A percentile compares a stretch with the other conserved stretches of the same genome.
Conservation (phyloP, 2,888 invertebrate genomes). For the Tridacna gigas region DNA sequence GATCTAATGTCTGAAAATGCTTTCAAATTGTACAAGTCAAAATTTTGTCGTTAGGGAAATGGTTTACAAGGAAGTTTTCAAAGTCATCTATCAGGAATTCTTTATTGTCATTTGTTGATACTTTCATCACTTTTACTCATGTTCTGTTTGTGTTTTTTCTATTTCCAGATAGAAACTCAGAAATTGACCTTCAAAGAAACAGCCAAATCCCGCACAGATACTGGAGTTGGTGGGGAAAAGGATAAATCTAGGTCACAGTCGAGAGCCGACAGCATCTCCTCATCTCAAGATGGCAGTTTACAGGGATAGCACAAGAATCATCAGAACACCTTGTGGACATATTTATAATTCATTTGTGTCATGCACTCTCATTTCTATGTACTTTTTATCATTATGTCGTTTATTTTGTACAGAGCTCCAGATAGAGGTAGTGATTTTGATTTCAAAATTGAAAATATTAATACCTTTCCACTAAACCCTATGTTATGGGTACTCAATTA, state of each 20-base stretch:
- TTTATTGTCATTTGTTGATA: too few species aligned
- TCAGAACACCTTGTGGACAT: not conserved
- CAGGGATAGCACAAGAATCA: constrained; percentile 35
- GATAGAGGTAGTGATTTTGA: too few species aligned
- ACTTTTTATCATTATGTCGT: too few species aligned
- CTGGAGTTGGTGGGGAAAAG: constrained; percentile 65
- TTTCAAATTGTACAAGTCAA: not conserved
- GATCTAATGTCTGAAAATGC: not conserved
- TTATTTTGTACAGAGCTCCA: too few species aligned
- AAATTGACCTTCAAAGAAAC: constrained; percentile 75
- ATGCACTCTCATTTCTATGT: not conserved
- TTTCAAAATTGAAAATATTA: too few species aligned
- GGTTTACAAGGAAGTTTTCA: not conserved
- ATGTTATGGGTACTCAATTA: too few species aligned
- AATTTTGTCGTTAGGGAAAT: not conserved
- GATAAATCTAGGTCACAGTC: constrained; percentile 38
- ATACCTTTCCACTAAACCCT: too few species aligned
- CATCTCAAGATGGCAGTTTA: constrained; percentile 51
- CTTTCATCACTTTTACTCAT: not conserved
- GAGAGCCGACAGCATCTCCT: constrained; percentile 55
- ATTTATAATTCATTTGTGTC: not conserved
- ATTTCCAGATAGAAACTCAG: constrained; percentile 78
- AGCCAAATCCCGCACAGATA: constrained; percentile 75
- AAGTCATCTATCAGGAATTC: too few species aligned
- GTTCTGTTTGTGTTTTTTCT: constrained; percentile 17